Percentiles rank a stretch among this genome's conserved stretches.
Conservation (phyloP, 2,888 invertebrate genomes). For the Drosophila acutilabella region DNA sequence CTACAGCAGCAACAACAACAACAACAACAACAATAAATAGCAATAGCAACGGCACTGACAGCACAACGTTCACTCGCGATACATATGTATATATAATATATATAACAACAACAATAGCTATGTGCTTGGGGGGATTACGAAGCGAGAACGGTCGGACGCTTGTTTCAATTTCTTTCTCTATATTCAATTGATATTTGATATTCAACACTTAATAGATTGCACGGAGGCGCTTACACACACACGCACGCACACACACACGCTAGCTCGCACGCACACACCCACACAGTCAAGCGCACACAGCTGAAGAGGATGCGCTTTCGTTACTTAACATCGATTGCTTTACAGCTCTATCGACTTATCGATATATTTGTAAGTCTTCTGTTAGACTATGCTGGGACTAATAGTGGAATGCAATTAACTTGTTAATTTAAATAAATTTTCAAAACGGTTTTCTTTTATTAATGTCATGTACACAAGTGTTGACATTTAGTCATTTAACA, state of each 20-base stretch:
- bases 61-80: slow-evolving; percentile 9
- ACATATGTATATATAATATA: neutral
- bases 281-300: slow-evolving; percentile 40
- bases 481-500: no score
- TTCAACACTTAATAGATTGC: slow-evolving; percentile 59
- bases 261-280: slow-evolving; percentile 12
- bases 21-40: slow-evolving; percentile 14
- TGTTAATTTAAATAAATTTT: neutral
- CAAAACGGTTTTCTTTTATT: no score
- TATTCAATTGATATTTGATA: slow-evolving; percentile 63
- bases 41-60: slow-evolving; percentile 16
- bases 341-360: slow-evolving; percentile 28
- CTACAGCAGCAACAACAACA: slow-evolving; percentile 9
- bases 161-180: slow-evolving; percentile 55
- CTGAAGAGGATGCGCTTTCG: slow-evolving; percentile 49
- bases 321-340: slow-evolving; percentile 38
- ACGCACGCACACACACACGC: slow-evolving; percentile 19
- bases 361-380: slow-evolving; percentile 10
- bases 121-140: slow-evolving; percentile 14
- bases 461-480: neutral
- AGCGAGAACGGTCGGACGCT: slow-evolving; percentile 40
- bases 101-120: slow-evolving; percentile 21
- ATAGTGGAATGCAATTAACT: neutral
- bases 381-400: slow-evolving; percentile 1
- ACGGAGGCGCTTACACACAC: slow-evolving; percentile 54